Percentiles rank a stretch among this genome's conserved stretches.
Conservation (phyloP, 2,888 invertebrate genomes). For the Petrophora chlorosata region DNA sequence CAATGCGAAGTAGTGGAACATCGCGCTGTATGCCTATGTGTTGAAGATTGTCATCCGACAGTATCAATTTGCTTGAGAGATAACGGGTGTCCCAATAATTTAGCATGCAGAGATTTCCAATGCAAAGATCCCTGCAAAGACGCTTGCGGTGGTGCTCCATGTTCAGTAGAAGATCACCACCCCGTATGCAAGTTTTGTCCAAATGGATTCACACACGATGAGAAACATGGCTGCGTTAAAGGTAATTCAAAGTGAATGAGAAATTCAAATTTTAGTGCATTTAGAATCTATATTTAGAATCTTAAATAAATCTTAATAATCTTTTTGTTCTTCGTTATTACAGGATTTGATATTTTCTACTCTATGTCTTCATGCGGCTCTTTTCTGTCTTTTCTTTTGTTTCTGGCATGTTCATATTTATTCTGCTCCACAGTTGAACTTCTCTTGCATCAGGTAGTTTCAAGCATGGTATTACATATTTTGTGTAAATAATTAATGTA, state of each 20-base stretch:
- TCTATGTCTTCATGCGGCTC: constrained; percentile 78
- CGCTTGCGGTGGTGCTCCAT: constrained; percentile 94
- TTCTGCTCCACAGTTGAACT: constrained; percentile 76
- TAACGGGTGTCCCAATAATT: constrained; percentile 92
- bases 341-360: constrained; percentile 82
- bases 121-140: constrained; percentile 95
- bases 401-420: constrained; percentile 77
- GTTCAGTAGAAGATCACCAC: constrained; percentile 97
- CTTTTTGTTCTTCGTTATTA: constrained; percentile 80
- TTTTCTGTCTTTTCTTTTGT: constrained; percentile 72
- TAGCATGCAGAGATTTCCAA: constrained; percentile 94
- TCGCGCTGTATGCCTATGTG: constrained; percentile 93
- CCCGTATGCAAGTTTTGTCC: constrained; percentile 98
- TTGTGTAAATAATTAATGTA: constrained; percentile 65
- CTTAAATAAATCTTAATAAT: constrained; percentile 77
- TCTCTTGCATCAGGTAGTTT: constrained; percentile 78
- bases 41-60: constrained; percentile 93
- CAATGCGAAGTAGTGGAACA: constrained; percentile 95
- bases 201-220: constrained; percentile 95
- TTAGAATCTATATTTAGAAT: constrained; percentile 60
- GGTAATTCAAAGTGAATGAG: constrained; percentile 87
- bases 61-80: constrained; percentile 95
- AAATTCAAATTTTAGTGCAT: constrained; percentile 58
- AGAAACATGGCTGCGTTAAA: constrained; percentile 97
- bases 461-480: constrained; percentile 63